Evolutionary conservation across 1,140 invertebrate species (phyloP).

Genomic region (Cardiocondyla obscurior): DNA sequence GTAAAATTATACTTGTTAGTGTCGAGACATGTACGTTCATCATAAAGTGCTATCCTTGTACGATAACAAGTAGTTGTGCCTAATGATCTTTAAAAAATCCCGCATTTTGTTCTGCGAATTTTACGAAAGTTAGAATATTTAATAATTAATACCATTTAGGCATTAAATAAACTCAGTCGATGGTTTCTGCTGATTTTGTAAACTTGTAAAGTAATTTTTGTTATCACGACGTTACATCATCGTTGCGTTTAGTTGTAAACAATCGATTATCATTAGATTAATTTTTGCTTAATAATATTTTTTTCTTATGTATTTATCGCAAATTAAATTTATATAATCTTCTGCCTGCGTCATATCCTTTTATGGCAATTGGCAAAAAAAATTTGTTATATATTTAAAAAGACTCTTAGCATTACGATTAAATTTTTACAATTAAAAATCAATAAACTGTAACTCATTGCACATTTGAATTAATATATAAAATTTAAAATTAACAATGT

Average conservation of each 20-base stretch:
- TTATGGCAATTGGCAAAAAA: not conserved
- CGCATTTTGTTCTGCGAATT: not conserved
- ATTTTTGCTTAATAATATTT: too few species aligned
- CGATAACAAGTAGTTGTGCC: not conserved
- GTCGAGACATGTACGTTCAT: not conserved
- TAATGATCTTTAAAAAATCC: not conserved
- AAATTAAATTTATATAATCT: conserved; percentile 11
- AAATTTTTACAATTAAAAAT: too few species aligned
- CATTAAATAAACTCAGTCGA: not conserved
- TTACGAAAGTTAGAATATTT: too few species aligned
- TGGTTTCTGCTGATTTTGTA: not conserved
- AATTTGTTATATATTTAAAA: too few species aligned
- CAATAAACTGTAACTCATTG: too few species aligned
- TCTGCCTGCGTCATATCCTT: not conserved
- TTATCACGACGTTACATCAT: not conserved
- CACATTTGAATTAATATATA: too few species aligned
- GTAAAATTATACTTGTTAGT: not conserved
- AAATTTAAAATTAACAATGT: too few species aligned
- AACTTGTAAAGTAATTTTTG: too few species aligned
- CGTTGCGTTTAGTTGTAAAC: not conserved
- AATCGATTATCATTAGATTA: not conserved
- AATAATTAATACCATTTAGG: not conserved
- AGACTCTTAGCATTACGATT: too few species aligned
- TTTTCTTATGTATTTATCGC: not conserved
- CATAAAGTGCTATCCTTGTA: not conserved